These are phyloP conservation scores for Gobiocypris rarus DNA, from an alignment of 2,113 vertebrate genomes.

Conservation along the genomic window DNA sequence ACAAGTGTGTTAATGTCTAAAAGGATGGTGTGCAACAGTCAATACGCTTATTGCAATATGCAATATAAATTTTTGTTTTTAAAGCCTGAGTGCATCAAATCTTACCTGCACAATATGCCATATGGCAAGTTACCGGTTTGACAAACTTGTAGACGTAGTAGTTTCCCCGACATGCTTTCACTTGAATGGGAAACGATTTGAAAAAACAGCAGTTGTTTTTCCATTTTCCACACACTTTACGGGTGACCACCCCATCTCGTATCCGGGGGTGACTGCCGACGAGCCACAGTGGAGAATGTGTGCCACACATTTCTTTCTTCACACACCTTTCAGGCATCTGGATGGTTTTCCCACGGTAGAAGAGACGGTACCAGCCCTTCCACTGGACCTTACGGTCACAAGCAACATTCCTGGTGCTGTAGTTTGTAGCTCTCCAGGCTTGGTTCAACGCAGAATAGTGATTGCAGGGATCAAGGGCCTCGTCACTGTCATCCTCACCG, in stretches of 20 bases:
- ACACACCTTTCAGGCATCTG: slow-evolving; percentile 68
- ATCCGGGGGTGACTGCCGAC: slow-evolving; percentile 54
- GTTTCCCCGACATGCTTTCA: slow-evolving; percentile 64
- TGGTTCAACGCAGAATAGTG: slow-evolving; percentile 58
- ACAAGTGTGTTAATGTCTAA: slow-evolving; percentile 65
- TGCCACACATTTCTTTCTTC: slow-evolving; percentile 57
- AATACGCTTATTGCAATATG: no score
- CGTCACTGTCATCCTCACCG: slow-evolving; percentile 16
- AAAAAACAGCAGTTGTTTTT: slow-evolving; percentile 60
- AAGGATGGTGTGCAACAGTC: not conserved
- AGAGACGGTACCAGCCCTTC: slow-evolving; percentile 67
- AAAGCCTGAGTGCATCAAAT: not conserved
- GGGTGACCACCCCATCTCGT: slow-evolving; percentile 57
- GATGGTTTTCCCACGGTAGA: slow-evolving; percentile 58
- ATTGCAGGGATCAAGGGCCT: slow-evolving; percentile 53
- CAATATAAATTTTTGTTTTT: no score
- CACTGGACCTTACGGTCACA: slow-evolving; percentile 60
- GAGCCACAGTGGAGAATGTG: slow-evolving; percentile 64
- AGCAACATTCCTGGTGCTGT: slow-evolving; percentile 47
- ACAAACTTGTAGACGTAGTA: slow-evolving; percentile 61
- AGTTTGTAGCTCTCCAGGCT: slow-evolving; percentile 63
- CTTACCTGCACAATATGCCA: slow-evolving; percentile 62
- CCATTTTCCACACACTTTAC: slow-evolving; percentile 60
- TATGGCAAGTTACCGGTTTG: slow-evolving; percentile 35
- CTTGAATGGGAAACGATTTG: slow-evolving; percentile 59